Conservation (phyloP, 2,888 invertebrate genomes). For the Eupithecia abbreviata region DNA sequence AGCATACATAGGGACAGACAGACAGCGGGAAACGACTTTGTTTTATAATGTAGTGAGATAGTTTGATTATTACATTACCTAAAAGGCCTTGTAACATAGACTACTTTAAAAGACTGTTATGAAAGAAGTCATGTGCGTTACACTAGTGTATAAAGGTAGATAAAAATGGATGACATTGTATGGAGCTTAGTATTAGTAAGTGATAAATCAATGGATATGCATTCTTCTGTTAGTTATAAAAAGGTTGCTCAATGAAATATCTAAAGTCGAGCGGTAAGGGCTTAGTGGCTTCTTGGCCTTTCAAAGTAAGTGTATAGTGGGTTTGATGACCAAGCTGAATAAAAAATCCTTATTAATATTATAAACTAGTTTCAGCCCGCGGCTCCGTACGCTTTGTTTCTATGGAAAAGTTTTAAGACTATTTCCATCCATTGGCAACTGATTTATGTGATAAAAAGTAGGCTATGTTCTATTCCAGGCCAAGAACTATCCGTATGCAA, state of each 20-base stretch:
- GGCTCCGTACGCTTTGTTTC: too few relatives aligned
- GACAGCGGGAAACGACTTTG: too few relatives aligned
- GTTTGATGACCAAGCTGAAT: neutral
- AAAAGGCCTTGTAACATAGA: neutral
- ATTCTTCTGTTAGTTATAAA: constrained; percentile 20
- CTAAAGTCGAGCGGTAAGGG: neutral
- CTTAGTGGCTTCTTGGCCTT: neutral
- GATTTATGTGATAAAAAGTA: too few relatives aligned
- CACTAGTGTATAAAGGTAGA: neutral
- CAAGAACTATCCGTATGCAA: too few relatives aligned
- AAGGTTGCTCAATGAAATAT: constrained; percentile 7
- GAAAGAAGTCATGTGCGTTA: neutral
- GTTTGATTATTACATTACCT: too few relatives aligned
- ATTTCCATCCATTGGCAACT: too few relatives aligned
- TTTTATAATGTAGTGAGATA: too few relatives aligned
- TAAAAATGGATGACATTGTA: constrained; percentile 26
- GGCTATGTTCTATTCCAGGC: too few relatives aligned
- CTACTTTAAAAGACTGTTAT: neutral
- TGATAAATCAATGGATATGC: constrained; percentile 31
- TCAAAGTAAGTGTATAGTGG: neutral
- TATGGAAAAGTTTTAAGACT: too few relatives aligned
- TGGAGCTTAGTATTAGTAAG: constrained; percentile 16
- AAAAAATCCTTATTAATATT: too few relatives aligned
- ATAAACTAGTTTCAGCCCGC: too few relatives aligned
- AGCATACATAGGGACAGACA: too few relatives aligned